Evolutionary conservation across 2,113 vertebrate genomes (phyloP).

Genomic region (Pholis gunnellus): DNA sequence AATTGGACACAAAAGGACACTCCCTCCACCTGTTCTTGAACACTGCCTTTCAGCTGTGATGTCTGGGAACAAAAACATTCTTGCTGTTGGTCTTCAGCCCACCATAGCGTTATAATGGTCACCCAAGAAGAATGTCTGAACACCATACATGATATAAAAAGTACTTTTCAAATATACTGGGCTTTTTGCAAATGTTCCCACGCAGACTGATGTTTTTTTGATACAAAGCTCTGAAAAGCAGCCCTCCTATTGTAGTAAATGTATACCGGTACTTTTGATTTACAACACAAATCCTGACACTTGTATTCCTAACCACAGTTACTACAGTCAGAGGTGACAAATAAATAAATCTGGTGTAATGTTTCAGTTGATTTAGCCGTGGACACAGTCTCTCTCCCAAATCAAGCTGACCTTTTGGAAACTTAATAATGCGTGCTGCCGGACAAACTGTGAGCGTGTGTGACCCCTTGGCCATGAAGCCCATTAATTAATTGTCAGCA

Average conservation of each 20-base stretch:
- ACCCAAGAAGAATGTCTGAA: not conserved
- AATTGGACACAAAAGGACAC: constrained; percentile 47
- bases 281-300: constrained; percentile 3
- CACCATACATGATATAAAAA: not conserved
- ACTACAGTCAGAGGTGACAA: constrained; percentile 16
- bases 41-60: constrained; percentile 46
- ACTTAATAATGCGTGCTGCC: constrained; percentile 68
- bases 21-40: constrained; percentile 54
- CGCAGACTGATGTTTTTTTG: not conserved
- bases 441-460: constrained; percentile 56
- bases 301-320: constrained; percentile 16
- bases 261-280: not conserved
- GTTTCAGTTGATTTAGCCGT: constrained; percentile 10
- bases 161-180: not conserved
- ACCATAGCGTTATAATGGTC: not conserved
- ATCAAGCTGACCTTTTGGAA: constrained; percentile 46
- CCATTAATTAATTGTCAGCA: constrained; percentile 73
- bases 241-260: not conserved
- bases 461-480: constrained; percentile 50
- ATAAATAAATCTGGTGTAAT: constrained; percentile 12
- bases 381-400: constrained; percentile 39
- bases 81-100: constrained; percentile 4
- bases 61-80: constrained; percentile 43
- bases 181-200: not conserved
- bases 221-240: not conserved